phyloP scores from a whole-genome alignment of 2,888 invertebrate species.

The Crematogaster levior region DNA sequence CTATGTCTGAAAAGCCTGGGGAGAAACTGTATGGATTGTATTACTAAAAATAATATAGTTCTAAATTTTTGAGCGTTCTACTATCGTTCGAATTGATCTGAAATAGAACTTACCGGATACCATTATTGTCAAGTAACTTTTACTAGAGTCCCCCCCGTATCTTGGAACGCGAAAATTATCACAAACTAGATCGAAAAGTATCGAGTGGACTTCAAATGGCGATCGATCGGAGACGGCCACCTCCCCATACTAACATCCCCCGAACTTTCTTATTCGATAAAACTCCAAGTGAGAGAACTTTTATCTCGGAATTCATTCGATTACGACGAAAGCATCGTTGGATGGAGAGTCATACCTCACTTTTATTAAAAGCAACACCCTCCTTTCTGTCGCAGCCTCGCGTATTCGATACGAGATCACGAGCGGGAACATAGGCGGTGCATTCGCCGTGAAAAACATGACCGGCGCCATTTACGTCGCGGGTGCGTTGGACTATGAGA shows the following conservation, averaged over 20 bases:
- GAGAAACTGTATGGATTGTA: neutral
- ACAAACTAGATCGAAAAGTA: conserved; percentile 4
- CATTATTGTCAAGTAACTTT: conserved; percentile 17
- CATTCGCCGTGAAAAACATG: conserved; percentile 99
- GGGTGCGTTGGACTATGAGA: conserved; percentile 98
- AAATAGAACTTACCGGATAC: conserved; percentile 4
- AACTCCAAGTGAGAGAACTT: conserved; percentile 29
- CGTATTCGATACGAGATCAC: conserved; percentile 99
- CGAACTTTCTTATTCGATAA: conserved; percentile 47
- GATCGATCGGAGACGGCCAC: conserved; percentile 1
- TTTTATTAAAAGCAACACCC: conserved; percentile 37
- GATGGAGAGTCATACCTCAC: neutral
- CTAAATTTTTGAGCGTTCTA: neutral
- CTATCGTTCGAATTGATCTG: neutral
- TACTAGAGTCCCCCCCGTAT: neutral
- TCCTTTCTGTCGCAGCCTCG: conserved; percentile 90
- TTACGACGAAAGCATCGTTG: conserved; percentile 15
- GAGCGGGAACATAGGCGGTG: conserved; percentile 99
- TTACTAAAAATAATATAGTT: neutral
- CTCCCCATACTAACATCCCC: too few species aligned
- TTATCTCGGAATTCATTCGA: conserved; percentile 45
- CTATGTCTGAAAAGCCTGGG: neutral
- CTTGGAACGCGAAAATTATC: conserved; percentile 32
- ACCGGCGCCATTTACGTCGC: conserved; percentile 99
- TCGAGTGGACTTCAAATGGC: conserved; percentile 19